Conservation (phyloP, 2,113 vertebrate species). For the Lasiurus cinereus region DNA sequence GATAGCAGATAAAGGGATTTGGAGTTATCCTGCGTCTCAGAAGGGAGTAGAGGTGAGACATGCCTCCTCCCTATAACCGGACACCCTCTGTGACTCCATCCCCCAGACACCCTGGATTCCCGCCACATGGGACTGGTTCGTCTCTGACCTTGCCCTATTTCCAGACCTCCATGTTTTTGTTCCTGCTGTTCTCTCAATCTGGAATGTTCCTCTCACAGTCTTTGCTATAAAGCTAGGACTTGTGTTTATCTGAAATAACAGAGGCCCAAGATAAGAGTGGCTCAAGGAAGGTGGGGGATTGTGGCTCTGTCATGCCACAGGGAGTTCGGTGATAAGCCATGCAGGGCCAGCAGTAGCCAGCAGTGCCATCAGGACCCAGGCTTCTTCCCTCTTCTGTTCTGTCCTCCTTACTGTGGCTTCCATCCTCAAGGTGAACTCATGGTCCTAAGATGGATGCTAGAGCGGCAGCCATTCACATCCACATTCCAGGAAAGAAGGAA, state of each 20-base stretch:
- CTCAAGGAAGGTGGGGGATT: neutral
- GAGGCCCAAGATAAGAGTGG: neutral
- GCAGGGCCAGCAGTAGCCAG: neutral
- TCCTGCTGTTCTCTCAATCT: neutral
- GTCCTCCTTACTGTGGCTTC: neutral
- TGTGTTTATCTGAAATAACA: neutral
- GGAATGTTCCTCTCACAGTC: neutral
- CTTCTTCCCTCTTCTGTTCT: neutral
- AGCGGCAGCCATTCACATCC: neutral
- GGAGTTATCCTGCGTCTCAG: conserved; percentile 11
- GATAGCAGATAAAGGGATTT: neutral
- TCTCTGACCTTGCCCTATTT: neutral
- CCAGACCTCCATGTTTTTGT: neutral
- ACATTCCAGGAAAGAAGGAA: neutral
- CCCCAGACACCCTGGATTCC: neutral
- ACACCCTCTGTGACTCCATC: neutral
- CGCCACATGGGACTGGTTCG: neutral
- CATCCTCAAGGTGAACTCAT: neutral
- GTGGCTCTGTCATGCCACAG: neutral
- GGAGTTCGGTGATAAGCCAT: neutral
- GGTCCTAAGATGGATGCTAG: neutral
- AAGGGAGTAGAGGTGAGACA: neutral
- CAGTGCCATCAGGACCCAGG: neutral
- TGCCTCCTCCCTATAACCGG: neutral
- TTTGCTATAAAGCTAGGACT: neutral